phyloP scores from a whole-genome alignment of 2,797 vertebrate species.

The Leptoclinus maculatus region DNA sequence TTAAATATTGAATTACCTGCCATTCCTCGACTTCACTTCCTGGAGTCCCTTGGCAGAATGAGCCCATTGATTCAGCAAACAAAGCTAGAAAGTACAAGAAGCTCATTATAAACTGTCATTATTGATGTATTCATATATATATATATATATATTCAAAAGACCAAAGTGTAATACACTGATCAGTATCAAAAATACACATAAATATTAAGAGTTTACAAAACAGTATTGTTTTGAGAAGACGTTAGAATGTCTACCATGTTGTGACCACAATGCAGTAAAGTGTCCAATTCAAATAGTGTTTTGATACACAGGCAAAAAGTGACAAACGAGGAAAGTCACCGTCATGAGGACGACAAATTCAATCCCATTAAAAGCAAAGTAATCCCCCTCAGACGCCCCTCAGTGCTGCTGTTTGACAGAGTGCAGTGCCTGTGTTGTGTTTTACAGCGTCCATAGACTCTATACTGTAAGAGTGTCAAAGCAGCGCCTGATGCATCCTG shows the following conservation, averaged over 20 bases:
- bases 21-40: background rate
- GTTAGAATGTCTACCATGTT: too few relatives aligned
- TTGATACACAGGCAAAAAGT: background rate
- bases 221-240: too few relatives aligned
- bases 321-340: background rate
- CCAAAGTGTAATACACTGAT: background rate
- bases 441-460: background rate
- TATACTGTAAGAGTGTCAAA: conserved; percentile 16
- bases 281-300: background rate
- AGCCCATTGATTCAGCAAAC: background rate
- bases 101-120: background rate
- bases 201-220: too few relatives aligned
- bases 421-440: background rate
- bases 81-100: background rate
- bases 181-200: too few relatives aligned
- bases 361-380: background rate
- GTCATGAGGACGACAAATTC: background rate
- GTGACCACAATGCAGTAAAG: background rate
- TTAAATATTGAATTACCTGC: conserved; percentile 1
- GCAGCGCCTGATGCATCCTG: background rate
- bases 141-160: background rate
- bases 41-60: background rate
- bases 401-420: too few relatives aligned
- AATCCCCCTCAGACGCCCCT: background rate
- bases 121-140: background rate